Evolutionary conservation across 2,113 vertebrate species (phyloP).

Genomic region (human): DNA sequence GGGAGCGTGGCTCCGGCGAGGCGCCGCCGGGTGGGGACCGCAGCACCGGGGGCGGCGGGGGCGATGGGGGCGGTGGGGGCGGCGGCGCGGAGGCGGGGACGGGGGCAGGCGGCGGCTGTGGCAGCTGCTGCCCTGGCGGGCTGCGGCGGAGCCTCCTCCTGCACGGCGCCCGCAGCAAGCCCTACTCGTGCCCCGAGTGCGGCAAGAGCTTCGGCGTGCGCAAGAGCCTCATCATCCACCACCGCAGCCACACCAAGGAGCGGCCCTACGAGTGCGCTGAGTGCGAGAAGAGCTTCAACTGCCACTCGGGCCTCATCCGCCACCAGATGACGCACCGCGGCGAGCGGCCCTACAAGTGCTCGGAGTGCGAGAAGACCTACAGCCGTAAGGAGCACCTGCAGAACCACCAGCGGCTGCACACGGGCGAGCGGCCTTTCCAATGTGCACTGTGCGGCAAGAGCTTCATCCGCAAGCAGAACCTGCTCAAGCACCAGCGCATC

Average conservation of each 20-base stretch:
- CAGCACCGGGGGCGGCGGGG: neutral
- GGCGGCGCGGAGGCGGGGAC: neutral
- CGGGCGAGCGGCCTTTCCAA: constrained; percentile 83
- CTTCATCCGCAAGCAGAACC: constrained; percentile 86
- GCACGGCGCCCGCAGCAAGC: constrained; percentile 80
- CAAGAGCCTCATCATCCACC: constrained; percentile 75
- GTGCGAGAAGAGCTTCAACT: constrained; percentile 82
- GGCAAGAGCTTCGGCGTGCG: constrained; percentile 81
- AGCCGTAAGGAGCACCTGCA: constrained; percentile 85
- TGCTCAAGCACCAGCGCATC: constrained; percentile 84
- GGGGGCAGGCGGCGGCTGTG: neutral
- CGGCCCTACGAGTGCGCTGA: constrained; percentile 82
- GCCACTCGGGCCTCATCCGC: constrained; percentile 81
- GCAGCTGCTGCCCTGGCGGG: neutral
- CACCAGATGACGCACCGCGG: constrained; percentile 81
- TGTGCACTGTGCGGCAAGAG: constrained; percentile 84
- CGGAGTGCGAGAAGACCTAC: constrained; percentile 84
- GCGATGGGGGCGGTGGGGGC: neutral
- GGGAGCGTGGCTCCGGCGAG: constrained; percentile 28
- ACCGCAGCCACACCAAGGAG: constrained; percentile 80
- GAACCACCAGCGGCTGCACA: constrained; percentile 85
- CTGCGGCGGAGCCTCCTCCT: neutral
- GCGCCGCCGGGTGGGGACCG: neutral
- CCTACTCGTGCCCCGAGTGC: constrained; percentile 78
- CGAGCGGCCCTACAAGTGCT: constrained; percentile 84